Evolutionary conservation across 1,140 invertebrate genomes (phyloP), one percentile per base, ranked within the genome.

Genomic region (Colletes latitarsis): DNA sequence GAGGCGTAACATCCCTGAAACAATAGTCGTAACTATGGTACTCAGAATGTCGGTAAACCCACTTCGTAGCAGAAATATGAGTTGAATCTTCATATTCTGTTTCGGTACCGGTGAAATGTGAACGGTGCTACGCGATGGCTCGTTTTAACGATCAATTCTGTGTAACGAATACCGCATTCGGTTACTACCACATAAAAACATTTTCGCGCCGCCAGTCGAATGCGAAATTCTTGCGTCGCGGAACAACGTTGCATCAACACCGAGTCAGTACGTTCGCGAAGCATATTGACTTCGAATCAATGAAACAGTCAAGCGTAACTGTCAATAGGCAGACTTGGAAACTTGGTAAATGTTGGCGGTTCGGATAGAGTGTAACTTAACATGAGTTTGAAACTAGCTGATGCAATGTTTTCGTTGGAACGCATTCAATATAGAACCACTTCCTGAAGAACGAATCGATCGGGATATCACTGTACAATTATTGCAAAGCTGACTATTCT

Each of bases 1-100:
- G 30, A 9, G n/a, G n/a, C 62, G 73, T 66, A 67, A 43, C 49
- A 55, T 64, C 49, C 52, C 19, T 30, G 73, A 67, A 67, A 67
- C 62, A 76, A 76, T 67, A 63, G 30, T 43, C 17, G 73, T 64
- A 75, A 66, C 73, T 9, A n/a, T 17, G 12, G 39, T 14, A 53
- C 46, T 75, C 9, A 39, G 10, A 53, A 64, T 53, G 72, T 15
- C 60, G 60, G 63, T 64, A 66, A 66, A 75, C 17, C 60, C 49
- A 14, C n/a, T 21, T 30, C 43, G 21, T 43, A n/a, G 14, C 58
- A 62, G 30, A 67, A 75, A 66, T 30, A 30, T 5, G 49, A 43
- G 8, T 43, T 21, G 49, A 30, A 46, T 17, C 62, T 75, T 75
- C 62, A 75, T 66, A 75, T 75, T 75, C 62, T 49, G 63, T 75